Evolutionary conservation across 2,113 vertebrate species (phyloP), one percentile per base, ranked within the genome.

Genomic region (Oceanodroma tethys): DNA sequence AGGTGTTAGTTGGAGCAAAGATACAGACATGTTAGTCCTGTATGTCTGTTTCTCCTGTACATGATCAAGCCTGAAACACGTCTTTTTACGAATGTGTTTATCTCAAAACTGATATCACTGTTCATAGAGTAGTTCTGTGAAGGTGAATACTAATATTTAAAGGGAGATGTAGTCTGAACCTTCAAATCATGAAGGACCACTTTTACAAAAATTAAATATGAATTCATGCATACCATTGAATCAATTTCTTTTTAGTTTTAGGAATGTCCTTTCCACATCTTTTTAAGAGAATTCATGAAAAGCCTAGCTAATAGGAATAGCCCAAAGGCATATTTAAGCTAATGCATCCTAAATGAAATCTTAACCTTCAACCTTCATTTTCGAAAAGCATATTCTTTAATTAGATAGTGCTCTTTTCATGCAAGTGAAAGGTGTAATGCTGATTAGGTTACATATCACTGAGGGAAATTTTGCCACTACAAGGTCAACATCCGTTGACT

Each of bases 361-460:
- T 98, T 98, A 98, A 98, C 98, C 97, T 97, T 96, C 88, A 95
- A 98, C 97, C 97, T 98, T 88, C 68, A 92, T 95, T 98, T 97
- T 90, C 73, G 4, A 97, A 96, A 96, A 97, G 70, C 85, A 90
- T 95, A 80, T 92, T 95, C 97, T 97, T 92, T 98, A 98, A 98
- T 98, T 98, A 96, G 72, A 93, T 95, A 79, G 90, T 91, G 78
- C 59, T 90, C 92, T 97, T 97, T 86, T 92, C 83, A 97, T 95
- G 84, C 90, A 97, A 97, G 83, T 88, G 84, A 98, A 97, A 95
- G 93, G 84, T 96, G 56, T 96, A 94, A 92, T 94, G 75, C 74
- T 98, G 96, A 98, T 98, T 97, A 97, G 86, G 83, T 98, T 97
- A 60, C 95, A 75, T 74, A 96, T 90, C 48, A 91, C 70, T 94